Base-by-base conservation (phyloP, 2,113 vertebrate species). In the Lagopus leucura region DNA sequence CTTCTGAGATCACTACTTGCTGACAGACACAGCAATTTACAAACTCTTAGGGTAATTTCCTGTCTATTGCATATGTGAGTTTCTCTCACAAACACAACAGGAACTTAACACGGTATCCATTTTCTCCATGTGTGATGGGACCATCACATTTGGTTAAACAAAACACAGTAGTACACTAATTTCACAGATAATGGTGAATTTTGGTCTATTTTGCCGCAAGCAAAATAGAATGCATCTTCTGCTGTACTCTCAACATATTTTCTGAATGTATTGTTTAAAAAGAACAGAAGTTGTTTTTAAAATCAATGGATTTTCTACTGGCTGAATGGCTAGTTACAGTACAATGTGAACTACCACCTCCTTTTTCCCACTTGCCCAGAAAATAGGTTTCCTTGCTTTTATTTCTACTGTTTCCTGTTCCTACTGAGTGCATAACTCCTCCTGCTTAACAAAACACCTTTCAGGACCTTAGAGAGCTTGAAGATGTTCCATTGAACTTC, bases 101-200 rank as follows among this genome's bases (percentile, higher is more conserved):
- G 16, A 30, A 63, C 24, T 54, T 45, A 21, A 45, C 14, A 22
- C 0, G 1, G 13, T 32, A 42, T 0, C 0, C 2, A 20, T 24
- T 40, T 28, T 75, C 34, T 34, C 34, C 11, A 12, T 1, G 2
- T 1, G 7, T 1, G 6, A 81, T 38, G 2, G 10, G 4, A 47
- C 32, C 34, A 34, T 24, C 3, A 2, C 32, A 32, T 1, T 3
- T 24, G 17, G 77, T 54, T 61, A 70, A 65, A 57, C 32, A 82
- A 47, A 40, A 38, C 63, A 55, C 13, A 80, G 21, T 63, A 74
- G n/a, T 1, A 1, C 9, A n/a, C 6, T 36, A 27, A 36, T 85
- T 52, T 79, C 50, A n/a, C 40, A 67, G 43, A 10, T 58, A 50
- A 82, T 27, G 15, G 16, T 8, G 19, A 67, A 47, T 50, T 50